phyloP scores from a whole-genome alignment of 2,888 invertebrate species.

The Iselma pallidipennis region DNA sequence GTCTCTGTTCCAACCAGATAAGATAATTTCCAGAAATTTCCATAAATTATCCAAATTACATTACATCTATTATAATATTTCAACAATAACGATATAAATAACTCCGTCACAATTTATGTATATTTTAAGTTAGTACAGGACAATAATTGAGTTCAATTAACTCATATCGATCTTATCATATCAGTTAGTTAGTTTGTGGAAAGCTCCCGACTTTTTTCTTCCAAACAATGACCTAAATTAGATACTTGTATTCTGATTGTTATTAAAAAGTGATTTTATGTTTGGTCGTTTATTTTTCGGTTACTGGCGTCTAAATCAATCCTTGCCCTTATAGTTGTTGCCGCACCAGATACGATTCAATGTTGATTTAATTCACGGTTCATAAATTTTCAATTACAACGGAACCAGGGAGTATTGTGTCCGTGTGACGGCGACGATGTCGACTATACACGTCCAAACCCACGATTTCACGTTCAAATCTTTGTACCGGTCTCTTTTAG shows the following conservation, averaged over 20 bases:
- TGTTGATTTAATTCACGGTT: conserved; percentile 16
- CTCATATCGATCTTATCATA: not conserved
- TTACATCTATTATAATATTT: not conserved
- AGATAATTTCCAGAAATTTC: not conserved
- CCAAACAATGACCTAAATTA: not conserved
- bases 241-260: not conserved
- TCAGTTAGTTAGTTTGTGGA: too few relatives aligned
- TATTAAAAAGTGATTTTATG: not conserved
- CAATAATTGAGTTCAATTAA: not conserved
- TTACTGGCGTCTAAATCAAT: conserved; percentile 3
- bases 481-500: not conserved
- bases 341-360: conserved; percentile 7
- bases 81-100: not conserved
- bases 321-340: conserved; percentile 3
- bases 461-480: too few relatives aligned
- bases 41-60: not conserved
- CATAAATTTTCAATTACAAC: conserved; percentile 20
- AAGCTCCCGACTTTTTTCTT: too few relatives aligned
- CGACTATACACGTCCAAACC: not conserved
- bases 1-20: not conserved
- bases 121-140: too few relatives aligned
- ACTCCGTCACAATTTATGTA: too few relatives aligned
- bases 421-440: not conserved
- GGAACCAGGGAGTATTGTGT: not conserved
- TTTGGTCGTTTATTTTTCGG: not conserved